These are phyloP conservation scores for Leptogaster cylindrica DNA, from an alignment of 2,888 invertebrate genomes.

Conservation along the genomic window DNA sequence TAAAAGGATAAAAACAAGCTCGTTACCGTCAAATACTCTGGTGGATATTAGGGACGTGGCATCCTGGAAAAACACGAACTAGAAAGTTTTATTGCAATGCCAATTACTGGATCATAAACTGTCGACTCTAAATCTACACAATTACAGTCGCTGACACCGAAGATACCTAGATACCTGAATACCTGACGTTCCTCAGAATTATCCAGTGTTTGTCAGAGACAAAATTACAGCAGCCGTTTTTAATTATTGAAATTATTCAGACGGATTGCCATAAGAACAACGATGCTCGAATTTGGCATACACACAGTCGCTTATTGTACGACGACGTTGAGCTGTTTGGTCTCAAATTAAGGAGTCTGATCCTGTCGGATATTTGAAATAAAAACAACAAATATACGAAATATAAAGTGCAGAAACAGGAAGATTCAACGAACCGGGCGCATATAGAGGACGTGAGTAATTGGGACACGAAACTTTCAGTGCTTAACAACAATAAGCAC, in stretches of 20 bases:
- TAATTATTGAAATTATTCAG: constrained; percentile 32
- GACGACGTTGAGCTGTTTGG: too few species aligned
- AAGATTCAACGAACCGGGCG: background rate
- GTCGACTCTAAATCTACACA: background rate
- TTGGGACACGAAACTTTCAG: constrained; percentile 1
- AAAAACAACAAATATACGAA: too few species aligned
- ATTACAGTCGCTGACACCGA: constrained; percentile 10
- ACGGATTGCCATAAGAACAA: constrained; percentile 1
- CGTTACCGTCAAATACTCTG: constrained; percentile 8
- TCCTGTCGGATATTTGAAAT: too few species aligned
- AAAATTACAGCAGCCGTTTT: constrained; percentile 3
- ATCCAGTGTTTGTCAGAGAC: background rate
- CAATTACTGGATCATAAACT: constrained; percentile 30
- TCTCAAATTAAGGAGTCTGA: background rate
- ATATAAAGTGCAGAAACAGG: background rate
- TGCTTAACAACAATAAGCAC: background rate
- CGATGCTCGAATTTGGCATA: background rate
- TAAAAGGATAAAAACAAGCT: constrained; percentile 17
- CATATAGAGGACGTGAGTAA: constrained; percentile 1
- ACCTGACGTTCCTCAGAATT: background rate
- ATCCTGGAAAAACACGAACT: background rate
- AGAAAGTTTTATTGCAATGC: constrained; percentile 24
- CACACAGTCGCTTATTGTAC: background rate
- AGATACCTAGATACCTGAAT: background rate
- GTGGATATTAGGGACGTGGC: constrained; percentile 11